A percentile compares a stretch with the other conserved stretches of the same genome.
These are phyloP conservation scores for Limnephilus marmoratus DNA, from an alignment of 2,888 invertebrate species.

Conservation along the genomic window DNA sequence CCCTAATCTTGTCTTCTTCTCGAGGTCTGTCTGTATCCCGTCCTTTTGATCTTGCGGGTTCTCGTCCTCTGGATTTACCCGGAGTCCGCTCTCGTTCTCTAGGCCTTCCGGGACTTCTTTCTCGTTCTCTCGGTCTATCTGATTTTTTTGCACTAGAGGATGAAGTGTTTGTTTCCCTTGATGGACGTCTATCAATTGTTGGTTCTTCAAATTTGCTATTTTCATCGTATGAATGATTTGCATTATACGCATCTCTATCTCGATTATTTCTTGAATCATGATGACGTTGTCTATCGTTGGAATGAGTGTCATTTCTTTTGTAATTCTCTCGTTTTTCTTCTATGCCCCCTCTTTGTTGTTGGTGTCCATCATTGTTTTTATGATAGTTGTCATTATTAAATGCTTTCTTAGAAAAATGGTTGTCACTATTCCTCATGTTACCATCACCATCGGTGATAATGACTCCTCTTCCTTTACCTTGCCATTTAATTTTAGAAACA, in stretches of 20 bases:
- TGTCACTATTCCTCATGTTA: constrained; percentile 62
- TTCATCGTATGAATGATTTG: neutral
- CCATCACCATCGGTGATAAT: constrained; percentile 74
- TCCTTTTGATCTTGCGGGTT: constrained; percentile 51
- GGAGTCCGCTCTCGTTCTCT: constrained; percentile 55
- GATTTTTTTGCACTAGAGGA: constrained; percentile 59
- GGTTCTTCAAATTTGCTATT: constrained; percentile 16
- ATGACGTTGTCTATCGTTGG: constrained; percentile 50
- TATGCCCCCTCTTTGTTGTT: constrained; percentile 62
- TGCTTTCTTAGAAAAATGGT: constrained; percentile 43
- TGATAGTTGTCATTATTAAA: constrained; percentile 62
- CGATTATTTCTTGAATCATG: neutral
- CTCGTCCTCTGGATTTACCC: constrained; percentile 49
- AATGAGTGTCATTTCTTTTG: constrained; percentile 33
- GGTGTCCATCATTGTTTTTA: constrained; percentile 59
- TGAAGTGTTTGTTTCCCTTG: constrained; percentile 44
- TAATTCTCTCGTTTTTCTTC: constrained; percentile 47
- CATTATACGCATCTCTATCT: neutral
- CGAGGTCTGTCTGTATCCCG: constrained; percentile 58
- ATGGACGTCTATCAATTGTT: neutral
- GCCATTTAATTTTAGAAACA: constrained; percentile 95
- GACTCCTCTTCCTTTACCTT: constrained; percentile 91
- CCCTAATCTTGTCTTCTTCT: constrained; percentile 50
- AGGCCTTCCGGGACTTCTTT: constrained; percentile 58
- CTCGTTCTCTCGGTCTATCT: constrained; percentile 58